Base-by-base conservation (phyloP, 2,888 invertebrate genomes). In the Phyllotreta striolata region DNA sequence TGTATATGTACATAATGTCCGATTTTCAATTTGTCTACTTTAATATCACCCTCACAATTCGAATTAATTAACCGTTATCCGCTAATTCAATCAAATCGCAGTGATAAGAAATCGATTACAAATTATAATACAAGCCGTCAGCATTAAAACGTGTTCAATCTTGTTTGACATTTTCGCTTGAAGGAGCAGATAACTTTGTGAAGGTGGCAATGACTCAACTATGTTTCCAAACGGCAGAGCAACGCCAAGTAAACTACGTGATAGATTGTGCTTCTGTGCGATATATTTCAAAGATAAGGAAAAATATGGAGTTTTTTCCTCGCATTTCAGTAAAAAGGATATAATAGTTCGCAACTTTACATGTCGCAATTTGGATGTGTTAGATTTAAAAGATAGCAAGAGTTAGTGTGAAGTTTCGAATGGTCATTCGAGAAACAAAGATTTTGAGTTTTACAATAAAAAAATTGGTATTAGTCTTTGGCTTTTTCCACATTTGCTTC, bases 151-250 rank as follows among this genome's bases (percentile, higher is more conserved):
- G 66, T 65, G 65, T 62, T 68, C 68, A 66, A 68, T 68, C 66
- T 68, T 68, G 41, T 65, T 66, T 64, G 65, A 66, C 66, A 68
- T 65, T 63, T 66, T 63, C 65, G 63, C 58, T 64, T 55, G 63
- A 68, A 57, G 37, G 56, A 62, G 41, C 58, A 56, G 66, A 64
- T 68, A 68, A 64, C 58, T 66, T 59, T 58, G 63, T 60, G 54
- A 12, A 46, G 60, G 8, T 44, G 44, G 38, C 40, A 34, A 47
- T 47, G 24, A 24, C n/a, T 24, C 40, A 9, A 52, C 43, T 24
- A 47, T 54, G 38, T 37, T 49, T 12, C 43, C 12, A 64, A 47
- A 47, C 49, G 46, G 41, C 40, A 49, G 12, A 35, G 44, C 54
- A 52, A 63, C 49, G 46, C 47, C 40, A 49, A 14, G 37, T 51